A percentile compares a stretch with the other conserved stretches of the same genome.
Evolutionary conservation across 2,888 invertebrate genomes (phyloP).

Genomic region (Rugalucina vietnamica): DNA sequence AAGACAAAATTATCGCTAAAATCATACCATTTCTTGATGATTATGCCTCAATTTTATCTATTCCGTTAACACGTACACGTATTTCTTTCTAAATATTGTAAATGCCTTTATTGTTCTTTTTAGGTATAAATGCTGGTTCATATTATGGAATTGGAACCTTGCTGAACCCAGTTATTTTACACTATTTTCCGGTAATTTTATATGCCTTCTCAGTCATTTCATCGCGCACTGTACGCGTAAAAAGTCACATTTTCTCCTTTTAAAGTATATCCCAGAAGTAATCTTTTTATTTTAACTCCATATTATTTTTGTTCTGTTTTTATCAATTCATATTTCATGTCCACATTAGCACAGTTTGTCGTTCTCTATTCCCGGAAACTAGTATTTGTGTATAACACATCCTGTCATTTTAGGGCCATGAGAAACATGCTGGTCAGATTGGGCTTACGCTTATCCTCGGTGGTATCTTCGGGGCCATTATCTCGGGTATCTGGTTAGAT

Average conservation of each 20-base stretch:
- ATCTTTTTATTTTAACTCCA: too few species aligned
- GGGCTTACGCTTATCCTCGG: conserved; percentile 95
- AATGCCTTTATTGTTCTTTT: conserved; percentile 29
- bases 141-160: conserved; percentile 99
- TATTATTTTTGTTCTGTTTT: too few species aligned
- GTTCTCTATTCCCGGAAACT: too few species aligned
- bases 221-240: too few species aligned
- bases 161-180: conserved; percentile 93
- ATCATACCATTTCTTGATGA: background rate
- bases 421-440: conserved; percentile 93
- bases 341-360: too few species aligned
- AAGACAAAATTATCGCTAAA: background rate
- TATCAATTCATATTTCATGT: too few species aligned
- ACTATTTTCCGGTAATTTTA: conserved; percentile 91
- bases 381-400: too few species aligned
- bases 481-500: conserved; percentile 95
- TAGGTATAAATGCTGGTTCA: conserved; percentile 95
- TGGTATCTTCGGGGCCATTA: conserved; percentile 96
- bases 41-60: background rate
- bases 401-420: conserved; percentile 75
- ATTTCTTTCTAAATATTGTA: too few species aligned
- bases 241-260: too few species aligned
- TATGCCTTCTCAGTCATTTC: too few species aligned
- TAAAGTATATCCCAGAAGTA: too few species aligned
- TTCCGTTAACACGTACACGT: background rate